Conservation (phyloP, 2,797 vertebrate species). For the Lepilemur septentrionalis region DNA sequence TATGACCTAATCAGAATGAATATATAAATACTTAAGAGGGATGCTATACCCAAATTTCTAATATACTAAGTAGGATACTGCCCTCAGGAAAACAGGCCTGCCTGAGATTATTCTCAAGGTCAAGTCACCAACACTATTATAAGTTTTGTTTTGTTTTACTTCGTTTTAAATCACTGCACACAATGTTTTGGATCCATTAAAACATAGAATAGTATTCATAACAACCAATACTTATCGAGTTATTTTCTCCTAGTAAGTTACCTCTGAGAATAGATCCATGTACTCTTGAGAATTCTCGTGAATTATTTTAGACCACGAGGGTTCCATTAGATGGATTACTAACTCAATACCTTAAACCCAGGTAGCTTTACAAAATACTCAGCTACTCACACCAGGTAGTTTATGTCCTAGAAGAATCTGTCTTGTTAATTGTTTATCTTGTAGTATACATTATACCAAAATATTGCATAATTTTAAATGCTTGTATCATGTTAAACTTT, state of each 20-base stretch:
- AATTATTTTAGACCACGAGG: not conserved
- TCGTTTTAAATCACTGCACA: not conserved
- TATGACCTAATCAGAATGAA: not conserved
- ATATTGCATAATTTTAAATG: not conserved
- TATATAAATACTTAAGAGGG: not conserved
- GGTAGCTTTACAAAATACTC: slow-evolving; percentile 12
- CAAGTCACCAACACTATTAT: not conserved
- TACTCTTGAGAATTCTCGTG: not conserved
- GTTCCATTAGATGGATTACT: not conserved
- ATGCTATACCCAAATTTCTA: not conserved
- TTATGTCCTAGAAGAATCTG: not conserved
- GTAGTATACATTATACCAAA: not conserved
- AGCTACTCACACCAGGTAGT: not conserved
- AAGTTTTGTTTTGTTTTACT: not conserved
- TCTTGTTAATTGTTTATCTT: not conserved
- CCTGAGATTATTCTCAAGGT: not conserved
- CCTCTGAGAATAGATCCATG: not conserved
- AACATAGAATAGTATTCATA: not conserved
- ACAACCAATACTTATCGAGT: not conserved
- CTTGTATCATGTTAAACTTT: not conserved
- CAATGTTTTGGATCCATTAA: not conserved
- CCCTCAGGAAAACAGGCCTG: not conserved
- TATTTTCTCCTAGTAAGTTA: not conserved
- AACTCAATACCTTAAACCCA: slow-evolving; percentile 11
- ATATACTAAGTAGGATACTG: not conserved